Evolutionary conservation across 2,113 vertebrate species (phyloP), one percentile per base, ranked within the genome.

Genomic region (Craseonycteris thonglongyai): DNA sequence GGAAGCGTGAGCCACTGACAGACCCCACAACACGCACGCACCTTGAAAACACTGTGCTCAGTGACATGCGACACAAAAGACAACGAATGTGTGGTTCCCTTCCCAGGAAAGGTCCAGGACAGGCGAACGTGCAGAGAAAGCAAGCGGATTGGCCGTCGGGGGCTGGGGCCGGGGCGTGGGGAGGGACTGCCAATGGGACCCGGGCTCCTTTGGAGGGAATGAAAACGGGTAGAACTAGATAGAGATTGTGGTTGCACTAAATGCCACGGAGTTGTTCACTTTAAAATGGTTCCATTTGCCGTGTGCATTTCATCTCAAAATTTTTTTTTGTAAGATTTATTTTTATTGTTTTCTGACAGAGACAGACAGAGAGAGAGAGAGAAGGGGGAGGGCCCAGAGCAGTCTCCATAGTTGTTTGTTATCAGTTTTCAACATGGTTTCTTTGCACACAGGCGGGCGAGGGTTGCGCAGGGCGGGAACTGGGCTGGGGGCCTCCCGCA

Each of bases 11-110:
- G 8, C 33, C 30, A 1, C 80, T 4, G 56, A 78, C 8, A 28
- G 13, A 4, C 0, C 15, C 89, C 33, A 8, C 2, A 3, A 7
- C 10, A 0, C 4, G 24, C 42, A 6, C 0, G 49, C 42, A 1
- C 21, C 47, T 42, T 16, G 18, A 42, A 30, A n/a, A 58, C 19
- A 9, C 28, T 4, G 3, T 4, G 22, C 22, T 51, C 12, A 30
- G 58, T 5, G 30, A 75, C 14, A 6, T 14, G 54, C n/a, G 69
- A 40, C 35, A 6, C 35, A 6, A 42, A 49, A 54, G 35, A 47
- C 22, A 0, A 7, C 38, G 28, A 42, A 42, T 0, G 38, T 22
- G 1, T 11, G 49, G 47, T 28, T 65, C 21, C 12, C 7, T 30
- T 54, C 28, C 3, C 3, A 22, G 21, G 69, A 56, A 54, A 42